Evolutionary conservation across 2,888 invertebrate species (phyloP).

Genomic region (Ceratothoa steindachneri): DNA sequence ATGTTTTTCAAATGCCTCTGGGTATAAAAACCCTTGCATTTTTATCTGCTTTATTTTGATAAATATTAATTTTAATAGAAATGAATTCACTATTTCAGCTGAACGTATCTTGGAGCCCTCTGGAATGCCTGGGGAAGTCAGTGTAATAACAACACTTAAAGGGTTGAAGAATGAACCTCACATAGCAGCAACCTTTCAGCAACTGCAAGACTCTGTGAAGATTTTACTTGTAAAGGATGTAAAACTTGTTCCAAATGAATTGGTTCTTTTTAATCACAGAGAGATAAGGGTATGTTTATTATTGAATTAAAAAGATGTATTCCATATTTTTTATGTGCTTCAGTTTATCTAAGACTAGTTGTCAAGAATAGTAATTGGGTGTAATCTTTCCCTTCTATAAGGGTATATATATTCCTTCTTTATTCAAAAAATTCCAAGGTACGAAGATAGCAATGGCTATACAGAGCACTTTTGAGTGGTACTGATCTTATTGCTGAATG

Average conservation of each 20-base stretch:
- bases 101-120: constrained; percentile 23
- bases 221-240: constrained; percentile 30
- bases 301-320: background rate
- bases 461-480: too few relatives aligned
- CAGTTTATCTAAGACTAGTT: background rate
- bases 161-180: constrained; percentile 7
- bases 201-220: constrained; percentile 24
- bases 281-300: constrained; percentile 24
- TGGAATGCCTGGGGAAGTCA: constrained; percentile 34
- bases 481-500: too few relatives aligned
- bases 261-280: constrained; percentile 32
- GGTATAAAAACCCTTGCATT: too few relatives aligned
- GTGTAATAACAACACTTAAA: constrained; percentile 23
- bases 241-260: constrained; percentile 20
- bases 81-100: too few relatives aligned
- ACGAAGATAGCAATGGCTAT: too few relatives aligned
- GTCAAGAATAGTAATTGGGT: too few relatives aligned
- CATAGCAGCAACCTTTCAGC: background rate
- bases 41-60: too few relatives aligned
- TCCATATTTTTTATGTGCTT: background rate
- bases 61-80: too few relatives aligned
- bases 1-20: too few relatives aligned
- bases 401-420: too few relatives aligned
- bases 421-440: too few relatives aligned
- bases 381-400: too few relatives aligned